Evolutionary conservation across 1,140 invertebrate genomes (phyloP), one percentile per base, ranked within the genome.

Genomic region (Cotesia glomerata): DNA sequence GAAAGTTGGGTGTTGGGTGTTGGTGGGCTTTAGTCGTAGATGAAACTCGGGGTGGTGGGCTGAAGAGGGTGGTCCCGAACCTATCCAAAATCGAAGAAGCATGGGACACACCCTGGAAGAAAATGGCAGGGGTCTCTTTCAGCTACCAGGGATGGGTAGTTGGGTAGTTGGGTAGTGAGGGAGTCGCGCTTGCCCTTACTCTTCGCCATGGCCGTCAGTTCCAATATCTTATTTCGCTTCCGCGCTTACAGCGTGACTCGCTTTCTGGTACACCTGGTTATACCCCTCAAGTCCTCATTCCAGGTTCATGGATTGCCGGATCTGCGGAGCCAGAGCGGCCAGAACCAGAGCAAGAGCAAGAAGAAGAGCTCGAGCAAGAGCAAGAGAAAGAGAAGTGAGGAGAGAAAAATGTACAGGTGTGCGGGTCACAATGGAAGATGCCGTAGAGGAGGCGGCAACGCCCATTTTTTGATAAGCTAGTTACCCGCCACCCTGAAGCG

Each of bases 391-490:
- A 66, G 61, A 68, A 35, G 14, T 49, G 71, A 69, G 56, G 39
- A 35, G 68, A 63, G 32, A 58, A 56, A 45, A 14, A 18, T 49
- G 49, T 51, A 67, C 69, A 73, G 59, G 72, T 72, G 59, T 39
- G 72, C 34, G 66, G 65, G 70, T 81, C 73, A 75, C 75, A 78
- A 78, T 79, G 72, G 77, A 79, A 76, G 77, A 76, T 74, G 76
- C 65, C 76, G 67, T 75, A 77, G 78, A 77, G 79, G 80, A 78
- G 82, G 79, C 78, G 85, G 85, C 84, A 87, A 87, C 85, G 85
- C 85, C 85, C 85, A 87, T 86, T 87, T 87, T 87, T 86, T 87
- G 85, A 87, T 87, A 87, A 87, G 85, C 86, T 86, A 86, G 86
- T 87, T 87, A 85, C 84, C 84, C 82, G 74, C 81, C 82, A 79